Conservation (phyloP, 1,140 invertebrate genomes). For the Stegodyphus dumicola region DNA sequence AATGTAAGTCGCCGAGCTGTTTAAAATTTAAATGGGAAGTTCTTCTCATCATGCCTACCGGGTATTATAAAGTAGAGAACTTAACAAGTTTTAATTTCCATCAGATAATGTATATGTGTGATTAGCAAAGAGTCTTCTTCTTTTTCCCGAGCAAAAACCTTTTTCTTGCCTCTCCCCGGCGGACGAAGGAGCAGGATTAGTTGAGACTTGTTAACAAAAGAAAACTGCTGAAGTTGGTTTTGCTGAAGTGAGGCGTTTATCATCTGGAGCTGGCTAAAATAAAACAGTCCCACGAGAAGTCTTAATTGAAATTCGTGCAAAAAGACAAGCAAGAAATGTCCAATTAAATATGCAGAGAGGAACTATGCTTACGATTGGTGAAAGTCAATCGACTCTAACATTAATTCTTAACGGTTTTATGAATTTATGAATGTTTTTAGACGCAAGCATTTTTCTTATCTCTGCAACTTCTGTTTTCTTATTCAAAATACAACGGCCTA, state of each 20-base stretch:
- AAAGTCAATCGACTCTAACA: too few species aligned
- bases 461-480: too few species aligned
- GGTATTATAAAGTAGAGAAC: slow-evolving; percentile 36
- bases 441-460: too few species aligned
- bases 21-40: slow-evolving; percentile 57
- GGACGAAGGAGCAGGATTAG: slow-evolving; percentile 5
- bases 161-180: not conserved
- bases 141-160: not conserved
- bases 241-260: not conserved
- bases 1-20: slow-evolving; percentile 29
- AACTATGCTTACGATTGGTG: too few species aligned
- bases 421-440: too few species aligned
- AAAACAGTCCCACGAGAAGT: slow-evolving; percentile 8
- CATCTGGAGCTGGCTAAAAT: not conserved
- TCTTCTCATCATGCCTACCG: slow-evolving; percentile 3
- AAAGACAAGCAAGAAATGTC: too few species aligned
- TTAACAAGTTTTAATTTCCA: slow-evolving; percentile 60
- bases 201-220: slow-evolving; percentile 1
- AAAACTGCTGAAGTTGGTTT: slow-evolving; percentile 42
- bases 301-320: slow-evolving; percentile 24
- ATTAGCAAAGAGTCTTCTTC: not conserved
- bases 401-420: too few species aligned
- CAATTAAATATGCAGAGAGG: too few species aligned
- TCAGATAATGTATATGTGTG: slow-evolving; percentile 33
- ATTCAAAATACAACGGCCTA: too few species aligned